phyloP scores from a whole-genome alignment of 2,113 vertebrate species.

The Heliornis fulica region DNA sequence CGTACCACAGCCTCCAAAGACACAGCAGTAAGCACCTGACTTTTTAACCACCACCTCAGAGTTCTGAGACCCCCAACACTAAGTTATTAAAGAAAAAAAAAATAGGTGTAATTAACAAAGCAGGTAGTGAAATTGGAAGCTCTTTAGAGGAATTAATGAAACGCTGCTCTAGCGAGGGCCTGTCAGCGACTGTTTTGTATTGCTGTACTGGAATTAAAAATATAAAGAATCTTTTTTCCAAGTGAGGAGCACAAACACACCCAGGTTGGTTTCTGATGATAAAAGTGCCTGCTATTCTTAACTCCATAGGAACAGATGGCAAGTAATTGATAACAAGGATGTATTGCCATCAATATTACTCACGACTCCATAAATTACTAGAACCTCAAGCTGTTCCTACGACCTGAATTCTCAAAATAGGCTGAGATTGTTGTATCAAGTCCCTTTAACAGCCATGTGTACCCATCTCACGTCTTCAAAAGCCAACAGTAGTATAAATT shows the following conservation, averaged over 20 bases:
- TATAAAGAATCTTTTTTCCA: neutral
- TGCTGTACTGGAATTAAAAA: neutral
- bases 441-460: neutral
- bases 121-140: neutral
- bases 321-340: slow-evolving; percentile 26
- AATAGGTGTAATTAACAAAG: neutral
- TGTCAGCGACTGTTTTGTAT: neutral
- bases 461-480: neutral
- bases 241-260: neutral
- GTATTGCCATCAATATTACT: slow-evolving; percentile 56
- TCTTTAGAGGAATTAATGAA: neutral
- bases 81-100: neutral
- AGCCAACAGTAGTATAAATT: neutral
- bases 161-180: neutral
- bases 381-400: slow-evolving; percentile 50
- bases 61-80: neutral
- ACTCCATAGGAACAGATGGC: slow-evolving; percentile 47
- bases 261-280: neutral
- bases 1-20: rapidly evolving
- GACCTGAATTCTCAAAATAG: neutral
- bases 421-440: neutral
- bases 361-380: slow-evolving; percentile 27
- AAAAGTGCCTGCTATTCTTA: neutral
- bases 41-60: neutral
- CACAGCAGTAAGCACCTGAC: rapidly evolving